Percentiles rank a stretch among this genome's conserved stretches.
Conservation (phyloP, 1,140 invertebrate genomes). For the Helicoverpa armigera region DNA sequence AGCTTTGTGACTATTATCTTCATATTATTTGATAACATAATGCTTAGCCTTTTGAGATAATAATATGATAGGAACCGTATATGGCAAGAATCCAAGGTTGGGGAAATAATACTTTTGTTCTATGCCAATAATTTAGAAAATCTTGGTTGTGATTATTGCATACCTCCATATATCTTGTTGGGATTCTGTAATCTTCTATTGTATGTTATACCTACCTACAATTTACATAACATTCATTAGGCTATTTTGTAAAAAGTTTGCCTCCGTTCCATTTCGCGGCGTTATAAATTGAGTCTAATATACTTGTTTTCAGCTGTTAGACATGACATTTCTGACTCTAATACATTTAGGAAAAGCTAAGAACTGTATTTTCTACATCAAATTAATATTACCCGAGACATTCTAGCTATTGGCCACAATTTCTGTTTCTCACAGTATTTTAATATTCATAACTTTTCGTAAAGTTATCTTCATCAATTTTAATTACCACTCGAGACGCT, state of each 20-base stretch:
- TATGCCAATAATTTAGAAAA: slow-evolving; percentile 5
- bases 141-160: not conserved
- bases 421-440: too few species aligned
- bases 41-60: not conserved
- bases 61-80: not conserved
- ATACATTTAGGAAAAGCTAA: not conserved
- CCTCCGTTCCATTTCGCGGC: too few species aligned
- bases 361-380: not conserved
- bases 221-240: too few species aligned
- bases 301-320: too few species aligned
- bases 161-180: not conserved
- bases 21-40: slow-evolving; percentile 7
- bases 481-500: slow-evolving; percentile 11
- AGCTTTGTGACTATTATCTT: not conserved
- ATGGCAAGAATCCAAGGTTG: slow-evolving; percentile 12
- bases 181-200: too few species aligned
- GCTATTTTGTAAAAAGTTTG: too few species aligned
- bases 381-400: not conserved
- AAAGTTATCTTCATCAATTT: not conserved
- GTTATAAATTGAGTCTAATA: too few species aligned
- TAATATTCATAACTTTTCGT: not conserved
- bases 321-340: too few species aligned
- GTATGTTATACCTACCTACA: too few species aligned
- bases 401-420: too few species aligned
- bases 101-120: not conserved